A percentile compares a stretch with the other conserved stretches of the same genome.
Evolutionary conservation across 2,113 vertebrate genomes (phyloP).

Genomic region (Gopherus evgoodei): DNA sequence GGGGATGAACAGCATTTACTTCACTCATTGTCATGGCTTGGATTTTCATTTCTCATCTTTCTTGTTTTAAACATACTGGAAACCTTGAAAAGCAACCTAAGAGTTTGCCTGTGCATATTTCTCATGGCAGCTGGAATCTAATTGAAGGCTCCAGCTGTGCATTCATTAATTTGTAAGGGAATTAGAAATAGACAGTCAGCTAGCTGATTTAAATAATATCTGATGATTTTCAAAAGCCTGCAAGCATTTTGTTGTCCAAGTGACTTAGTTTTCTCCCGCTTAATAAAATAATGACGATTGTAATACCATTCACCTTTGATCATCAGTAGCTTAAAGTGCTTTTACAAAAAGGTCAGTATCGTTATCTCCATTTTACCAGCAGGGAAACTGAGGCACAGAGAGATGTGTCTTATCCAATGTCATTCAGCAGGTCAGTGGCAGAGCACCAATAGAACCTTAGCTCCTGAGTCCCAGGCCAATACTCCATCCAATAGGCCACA

Average conservation of each 20-base stretch:
- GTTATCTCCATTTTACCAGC: no score
- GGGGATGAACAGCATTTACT: neutral
- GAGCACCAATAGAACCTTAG: no score
- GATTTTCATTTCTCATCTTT: neutral
- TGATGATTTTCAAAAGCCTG: neutral
- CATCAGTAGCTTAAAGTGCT: no score
- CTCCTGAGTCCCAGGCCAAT: no score
- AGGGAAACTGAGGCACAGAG: no score
- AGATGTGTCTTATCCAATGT: no score
- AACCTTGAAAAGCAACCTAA: neutral
- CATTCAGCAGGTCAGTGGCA: no score
- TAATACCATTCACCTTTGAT: no score
- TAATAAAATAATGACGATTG: neutral
- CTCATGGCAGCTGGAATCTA: neutral
- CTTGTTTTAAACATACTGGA: neutral
- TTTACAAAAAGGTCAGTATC: no score
- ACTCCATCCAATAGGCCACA: no score
- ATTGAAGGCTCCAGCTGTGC: neutral
- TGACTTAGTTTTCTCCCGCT: slow-evolving; percentile 43
- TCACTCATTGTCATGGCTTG: neutral
- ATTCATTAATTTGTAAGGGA: slow-evolving; percentile 6
- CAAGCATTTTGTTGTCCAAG: slow-evolving; percentile 23
- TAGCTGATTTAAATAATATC: neutral
- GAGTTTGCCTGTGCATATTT: neutral
- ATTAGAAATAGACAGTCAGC: neutral